Base-by-base conservation (phyloP, 2,113 vertebrate species). In the Pomatostomus ruficeps region DNA sequence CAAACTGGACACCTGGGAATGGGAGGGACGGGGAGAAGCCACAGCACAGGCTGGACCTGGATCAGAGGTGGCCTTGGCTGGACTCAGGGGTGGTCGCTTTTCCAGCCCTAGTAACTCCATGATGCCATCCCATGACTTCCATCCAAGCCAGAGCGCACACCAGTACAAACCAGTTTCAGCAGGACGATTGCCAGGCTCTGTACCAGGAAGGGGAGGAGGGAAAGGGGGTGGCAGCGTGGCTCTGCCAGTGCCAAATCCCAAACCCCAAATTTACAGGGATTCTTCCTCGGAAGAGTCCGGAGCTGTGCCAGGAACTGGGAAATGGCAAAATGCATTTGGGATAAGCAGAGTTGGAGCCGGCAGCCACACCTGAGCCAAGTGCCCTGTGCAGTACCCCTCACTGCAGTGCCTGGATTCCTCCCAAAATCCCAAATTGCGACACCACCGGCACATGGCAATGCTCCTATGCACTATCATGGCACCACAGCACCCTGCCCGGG, bases 351-450 rank as follows among this genome's bases (percentile, higher is more conserved):
- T 3, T 1, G 4, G 51, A 55, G 51, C 48, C 11, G 5, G 38
- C 42, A 26, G 70, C 42, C 33, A 13, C 6, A 25, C 10, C 33
- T 8, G 0, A 65, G 66, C 3, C 6, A 5, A 4, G 24, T 6
- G 29, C 43, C 19, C 35, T 11, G 23, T 0, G 12, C 35, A 0
- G 5, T 5, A 3, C 8, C 35, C 52, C 5, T 22, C 45, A 6
- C 42, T 14, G 8, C 11, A 5, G 8, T 2, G 16, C 18, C 65
- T 4, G 10, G 10, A 17, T 54, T 57, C 25, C 33, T 57, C 67
- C 54, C 40, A 11, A 68, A 58, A 28, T 38, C 61, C 21, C 65
- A 29, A 35, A 52, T 4, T 4, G 21, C 11, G 13, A 9, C 21
- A 1, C 26, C 17, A 25, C 14, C 33, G 10, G 66, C 4, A 1